Evolutionary conservation across 2,888 invertebrate species (phyloP), one percentile per base, ranked within the genome.

Genomic region (Dryocosmus kuriphilus): DNA sequence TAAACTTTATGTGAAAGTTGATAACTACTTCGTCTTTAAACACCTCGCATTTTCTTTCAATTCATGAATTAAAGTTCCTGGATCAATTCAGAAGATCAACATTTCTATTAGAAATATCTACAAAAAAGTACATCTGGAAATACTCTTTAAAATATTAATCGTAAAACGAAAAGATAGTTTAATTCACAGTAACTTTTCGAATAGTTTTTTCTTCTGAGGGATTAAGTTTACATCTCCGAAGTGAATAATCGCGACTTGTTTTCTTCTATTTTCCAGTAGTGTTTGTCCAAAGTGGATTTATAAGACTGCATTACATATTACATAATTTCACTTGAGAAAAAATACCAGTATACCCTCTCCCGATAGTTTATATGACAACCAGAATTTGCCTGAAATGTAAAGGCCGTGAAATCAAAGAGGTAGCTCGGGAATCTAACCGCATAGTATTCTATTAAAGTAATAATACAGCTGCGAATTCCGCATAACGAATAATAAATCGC

Each of bases 401-500:
- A 60, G 41, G 19, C 24, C 38, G 65, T 63, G 22, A 63, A 65
- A 41, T 41, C 24, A 65, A 24, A 41, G 22, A 24, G 38, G 16
- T n/a, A 41, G 41, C 41, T 65, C 22, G 19, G 41, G 22, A 38
- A 7, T 24, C 38, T 38, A 65, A 65, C 38, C 35, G 14, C 41
- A 27, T 14, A 60, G 16, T 27, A 27, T 60, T 60, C 16, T 27
- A 27, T 60, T 60, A 27, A 60, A 60, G 60, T 60, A 60, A 60
- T 60, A 60, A 27, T 60, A 27, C 24, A 60, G 27, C 16, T 60
- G 60, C 60, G 7, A 27, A 60, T 60, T 60, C 60, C 60, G 27
- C 27, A 60, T 27, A 27, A 60, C 27, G 14, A 27, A 60, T 27
- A 60, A 60, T 87, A 86, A 88, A 88, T 88, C 86, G 85, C 77